Conservation (phyloP, 2,113 vertebrate species). For the Symphodus melops region DNA sequence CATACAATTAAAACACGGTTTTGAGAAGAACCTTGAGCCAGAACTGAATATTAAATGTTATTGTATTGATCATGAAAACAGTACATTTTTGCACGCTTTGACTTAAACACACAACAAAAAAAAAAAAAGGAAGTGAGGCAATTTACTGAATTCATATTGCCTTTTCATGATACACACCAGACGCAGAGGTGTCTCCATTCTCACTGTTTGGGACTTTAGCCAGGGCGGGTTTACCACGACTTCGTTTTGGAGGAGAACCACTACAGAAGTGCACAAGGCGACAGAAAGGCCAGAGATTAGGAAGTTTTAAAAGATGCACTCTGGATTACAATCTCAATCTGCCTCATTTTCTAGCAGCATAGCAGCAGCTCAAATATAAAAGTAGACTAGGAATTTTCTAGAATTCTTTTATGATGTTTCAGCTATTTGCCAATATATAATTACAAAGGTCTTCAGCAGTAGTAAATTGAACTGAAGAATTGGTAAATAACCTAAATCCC, state of each 20-base stretch:
- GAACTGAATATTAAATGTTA: conserved; percentile 19
- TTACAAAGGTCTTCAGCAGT: too few species aligned
- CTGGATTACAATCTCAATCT: too few species aligned
- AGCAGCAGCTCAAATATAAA: too few species aligned
- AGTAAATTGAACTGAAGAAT: too few species aligned
- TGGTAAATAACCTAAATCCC: too few species aligned
- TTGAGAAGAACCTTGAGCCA: conserved; percentile 13
- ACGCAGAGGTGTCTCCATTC: conserved; percentile 86
- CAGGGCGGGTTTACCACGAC: conserved; percentile 94
- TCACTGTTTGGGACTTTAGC: conserved; percentile 88
- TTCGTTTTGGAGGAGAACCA: conserved; percentile 89
- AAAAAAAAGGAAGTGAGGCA: not conserved
- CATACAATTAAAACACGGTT: conserved; percentile 34
- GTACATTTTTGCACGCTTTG: not conserved
- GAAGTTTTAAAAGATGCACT: not conserved
- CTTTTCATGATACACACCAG: conserved; percentile 82
- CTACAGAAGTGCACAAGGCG: conserved; percentile 67
- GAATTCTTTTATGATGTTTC: too few species aligned
- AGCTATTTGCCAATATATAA: too few species aligned
- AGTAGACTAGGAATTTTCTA: too few species aligned
- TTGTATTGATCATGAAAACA: not conserved
- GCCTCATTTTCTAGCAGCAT: too few species aligned
- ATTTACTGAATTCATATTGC: conserved; percentile 16
- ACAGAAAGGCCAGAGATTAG: not conserved
- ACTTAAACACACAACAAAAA: not conserved